Conservation (phyloP, 2,888 invertebrate species). For the Ormia ochracea region DNA sequence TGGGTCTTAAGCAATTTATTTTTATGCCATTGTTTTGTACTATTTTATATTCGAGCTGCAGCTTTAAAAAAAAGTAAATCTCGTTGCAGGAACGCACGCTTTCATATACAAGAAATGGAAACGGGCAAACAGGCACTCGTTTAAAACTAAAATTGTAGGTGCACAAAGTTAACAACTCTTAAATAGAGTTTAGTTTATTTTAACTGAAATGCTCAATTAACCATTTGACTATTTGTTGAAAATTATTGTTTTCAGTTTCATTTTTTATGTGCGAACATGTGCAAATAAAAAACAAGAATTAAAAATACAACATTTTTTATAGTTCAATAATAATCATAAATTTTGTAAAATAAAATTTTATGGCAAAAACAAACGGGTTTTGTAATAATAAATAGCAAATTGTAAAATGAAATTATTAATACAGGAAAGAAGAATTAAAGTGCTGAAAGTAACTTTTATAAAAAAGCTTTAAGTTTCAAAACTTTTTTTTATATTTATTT, state of each 20-base stretch:
- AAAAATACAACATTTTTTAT: conserved; percentile 36
- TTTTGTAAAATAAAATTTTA: conserved; percentile 51
- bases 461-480: no score
- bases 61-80: conserved; percentile 11
- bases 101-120: conserved; percentile 7
- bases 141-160: conserved; percentile 30
- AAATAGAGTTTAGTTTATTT: conserved; percentile 58
- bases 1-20: neutral
- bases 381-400: no score
- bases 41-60: neutral
- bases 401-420: neutral
- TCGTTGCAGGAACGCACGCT: conserved; percentile 1
- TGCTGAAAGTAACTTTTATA: no score
- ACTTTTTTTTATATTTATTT: no score
- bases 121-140: conserved; percentile 5
- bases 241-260: conserved; percentile 23
- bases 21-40: neutral
- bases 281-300: conserved; percentile 6
- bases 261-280: neutral
- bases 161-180: conserved; percentile 60
- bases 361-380: conserved; percentile 28
- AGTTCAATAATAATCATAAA: conserved; percentile 57
- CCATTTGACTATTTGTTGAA: conserved; percentile 46
- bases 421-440: neutral
- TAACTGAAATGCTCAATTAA: conserved; percentile 59